Conservation (phyloP, 1,140 invertebrate genomes). For the Drosophila takahashii region DNA sequence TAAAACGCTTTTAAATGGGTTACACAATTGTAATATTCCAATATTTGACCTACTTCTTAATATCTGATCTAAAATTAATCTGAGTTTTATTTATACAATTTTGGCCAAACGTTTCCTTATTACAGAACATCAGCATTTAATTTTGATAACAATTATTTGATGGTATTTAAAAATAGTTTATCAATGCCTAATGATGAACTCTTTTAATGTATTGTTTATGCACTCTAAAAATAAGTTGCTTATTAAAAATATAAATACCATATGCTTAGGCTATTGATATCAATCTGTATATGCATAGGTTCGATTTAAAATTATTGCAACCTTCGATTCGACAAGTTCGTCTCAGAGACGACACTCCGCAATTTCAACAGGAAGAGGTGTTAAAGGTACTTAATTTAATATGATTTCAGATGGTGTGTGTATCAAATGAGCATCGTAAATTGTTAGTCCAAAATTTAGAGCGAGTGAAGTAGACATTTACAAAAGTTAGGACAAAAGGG, state of each 20-base stretch:
- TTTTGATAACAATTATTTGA: conserved; percentile 27
- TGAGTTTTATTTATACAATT: conserved; percentile 25
- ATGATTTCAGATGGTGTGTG: conserved; percentile 17
- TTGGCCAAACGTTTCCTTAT: conserved; percentile 57
- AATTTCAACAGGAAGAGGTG: conserved; percentile 64
- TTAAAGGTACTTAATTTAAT: conserved; percentile 49
- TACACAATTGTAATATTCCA: conserved; percentile 23
- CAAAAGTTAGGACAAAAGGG: conserved; percentile 46
- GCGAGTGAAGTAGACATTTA: conserved; percentile 53
- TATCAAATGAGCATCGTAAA: conserved; percentile 25
- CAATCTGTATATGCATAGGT: conserved; percentile 52
- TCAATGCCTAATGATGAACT: conserved; percentile 28
- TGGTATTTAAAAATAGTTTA: conserved; percentile 2
- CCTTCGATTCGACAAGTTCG: conserved; percentile 22
- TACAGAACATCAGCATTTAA: conserved; percentile 19
- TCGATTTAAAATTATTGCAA: conserved; percentile 61
- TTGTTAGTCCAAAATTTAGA: conserved; percentile 21
- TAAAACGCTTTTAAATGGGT: conserved; percentile 10
- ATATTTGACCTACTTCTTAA: conserved; percentile 50
- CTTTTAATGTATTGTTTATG: conserved; percentile 32
- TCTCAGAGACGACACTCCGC: conserved; percentile 42
- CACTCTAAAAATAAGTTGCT: conserved; percentile 51
- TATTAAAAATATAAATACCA: conserved; percentile 68
- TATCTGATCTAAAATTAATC: conserved; percentile 27
- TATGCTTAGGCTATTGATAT: conserved; percentile 62